A percentile compares a stretch with the other conserved stretches of the same genome.
phyloP scores from a whole-genome alignment of 2,113 vertebrate species.

The Misgurnus mizolepis region DNA sequence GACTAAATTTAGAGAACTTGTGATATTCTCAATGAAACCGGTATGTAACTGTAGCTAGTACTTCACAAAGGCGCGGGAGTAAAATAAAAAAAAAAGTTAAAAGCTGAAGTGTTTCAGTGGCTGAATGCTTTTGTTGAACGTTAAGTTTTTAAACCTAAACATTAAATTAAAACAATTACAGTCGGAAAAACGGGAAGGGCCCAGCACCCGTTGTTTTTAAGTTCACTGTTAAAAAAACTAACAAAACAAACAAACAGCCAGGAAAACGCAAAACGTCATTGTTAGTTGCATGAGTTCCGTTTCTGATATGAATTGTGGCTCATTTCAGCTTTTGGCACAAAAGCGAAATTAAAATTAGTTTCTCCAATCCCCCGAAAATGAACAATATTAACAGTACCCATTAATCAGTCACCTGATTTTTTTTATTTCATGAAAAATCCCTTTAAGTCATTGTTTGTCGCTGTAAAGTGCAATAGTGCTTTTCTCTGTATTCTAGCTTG shows the following conservation, averaged over 20 bases:
- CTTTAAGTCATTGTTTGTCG: slow-evolving; percentile 49
- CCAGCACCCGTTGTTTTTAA: slow-evolving; percentile 23
- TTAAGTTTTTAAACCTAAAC: not conserved
- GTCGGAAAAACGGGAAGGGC: not conserved
- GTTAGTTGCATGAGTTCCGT: slow-evolving; percentile 12
- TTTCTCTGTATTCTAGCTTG: slow-evolving; percentile 42
- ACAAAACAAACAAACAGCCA: slow-evolving; percentile 40
- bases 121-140: not conserved
- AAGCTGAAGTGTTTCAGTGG: not conserved
- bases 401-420: slow-evolving; percentile 48
- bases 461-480: slow-evolving; percentile 61
- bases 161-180: not conserved
- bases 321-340: slow-evolving; percentile 56
- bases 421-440: slow-evolving; percentile 38
- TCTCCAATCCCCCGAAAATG: slow-evolving; percentile 34
- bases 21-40: not conserved
- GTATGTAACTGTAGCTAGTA: not conserved
- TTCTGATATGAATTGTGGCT: slow-evolving; percentile 41
- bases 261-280: slow-evolving; percentile 14
- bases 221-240: not conserved
- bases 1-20: slow-evolving; percentile 14
- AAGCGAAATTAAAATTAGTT: slow-evolving; percentile 27
- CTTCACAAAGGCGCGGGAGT: not conserved
- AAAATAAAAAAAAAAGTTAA: not conserved
- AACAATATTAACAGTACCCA: slow-evolving; percentile 34